Base-by-base conservation (phyloP, 1,140 invertebrate genomes). In the Choristoneura fumiferana region DNA sequence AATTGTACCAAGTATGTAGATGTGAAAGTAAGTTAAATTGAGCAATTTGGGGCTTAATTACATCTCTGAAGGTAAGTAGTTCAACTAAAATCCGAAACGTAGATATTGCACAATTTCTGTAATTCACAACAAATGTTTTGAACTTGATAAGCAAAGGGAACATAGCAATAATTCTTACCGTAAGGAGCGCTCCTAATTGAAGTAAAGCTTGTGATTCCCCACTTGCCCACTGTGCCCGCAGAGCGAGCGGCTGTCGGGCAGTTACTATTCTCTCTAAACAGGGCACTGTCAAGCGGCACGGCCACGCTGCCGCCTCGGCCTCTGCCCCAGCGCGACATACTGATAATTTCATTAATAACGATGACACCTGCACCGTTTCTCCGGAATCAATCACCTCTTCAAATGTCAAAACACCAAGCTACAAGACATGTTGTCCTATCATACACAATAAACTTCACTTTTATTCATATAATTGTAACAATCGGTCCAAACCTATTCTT, bases 191-290 rank as follows among this genome's bases (percentile, higher is more conserved):
- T 96, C 71, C 96, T 91, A 57, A 96, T 95, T 1, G 96, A 97
- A 35, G 96, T 97, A 86, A 97, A 98, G 40, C 96, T 96, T 64
- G 96, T 97, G 81, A 96, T 96, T 67, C 96, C 96, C 96, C 96
- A 98, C 91, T 96, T 96, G 69, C 96, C 96, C 62, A 97, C 94
- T 35, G 95, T 96, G 60, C 96, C 96, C 65, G 96, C 94, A 18
- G 96, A 97, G 65, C 96, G 94, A 14, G 96, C 95, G 38, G 96
- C 95, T 22, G 95, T 94, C 12, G 96, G 96, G 71, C 95, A 94
- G 82, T 96, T 97, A 68, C 93, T 96, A 81, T 96, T 97, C 86
- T 97, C 95, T 81, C 95, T 93, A 81, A 96, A 95, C 57, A 96
- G 76, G 60, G 91, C 88, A 68, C 90, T 90, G 69, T 91, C 91